Percentiles rank a stretch among this genome's conserved stretches.
Conservation (phyloP, 35 echinoderm and acorn worm genomes). For the Hemicentrotus pulcherrimus region DNA sequence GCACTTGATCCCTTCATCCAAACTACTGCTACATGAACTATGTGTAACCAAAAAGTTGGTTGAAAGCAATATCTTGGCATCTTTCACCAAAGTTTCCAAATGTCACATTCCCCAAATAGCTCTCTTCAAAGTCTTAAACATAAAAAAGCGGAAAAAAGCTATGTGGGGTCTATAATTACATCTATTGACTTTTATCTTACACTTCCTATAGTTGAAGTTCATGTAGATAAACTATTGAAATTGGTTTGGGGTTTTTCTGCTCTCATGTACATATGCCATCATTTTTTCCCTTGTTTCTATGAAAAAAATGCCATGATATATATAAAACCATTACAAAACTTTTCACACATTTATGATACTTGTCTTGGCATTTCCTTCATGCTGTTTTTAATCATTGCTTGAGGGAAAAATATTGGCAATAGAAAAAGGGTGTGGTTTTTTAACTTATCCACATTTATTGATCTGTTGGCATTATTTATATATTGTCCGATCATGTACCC, state of each 20-base stretch:
- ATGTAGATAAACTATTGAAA: not conserved
- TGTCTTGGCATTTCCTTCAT: no score
- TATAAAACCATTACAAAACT: no score
- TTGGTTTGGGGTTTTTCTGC: not conserved
- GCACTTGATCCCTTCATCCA: not conserved
- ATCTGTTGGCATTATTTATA: no score
- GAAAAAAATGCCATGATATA: not conserved
- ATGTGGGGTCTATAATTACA: not conserved
- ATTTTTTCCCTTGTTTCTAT: not conserved
- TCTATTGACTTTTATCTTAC: not conserved
- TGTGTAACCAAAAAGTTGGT: not conserved
- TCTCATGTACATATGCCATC: not conserved
- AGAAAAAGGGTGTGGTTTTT: no score
- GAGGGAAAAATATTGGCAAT: no score
- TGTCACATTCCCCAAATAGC: conserved; percentile 5
- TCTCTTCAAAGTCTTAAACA: not conserved
- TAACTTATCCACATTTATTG: no score
- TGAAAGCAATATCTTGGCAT: conserved; percentile 3
- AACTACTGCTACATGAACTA: not conserved
- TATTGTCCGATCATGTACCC: no score
- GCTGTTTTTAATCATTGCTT: no score
- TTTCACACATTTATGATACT: no score
- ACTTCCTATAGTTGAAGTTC: not conserved
- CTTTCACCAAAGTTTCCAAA: not conserved
- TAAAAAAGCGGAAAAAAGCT: not conserved